Percentiles rank a stretch among this genome's conserved stretches.
Conservation (phyloP, 2,888 invertebrate genomes). For the Leptopilina myrica region DNA sequence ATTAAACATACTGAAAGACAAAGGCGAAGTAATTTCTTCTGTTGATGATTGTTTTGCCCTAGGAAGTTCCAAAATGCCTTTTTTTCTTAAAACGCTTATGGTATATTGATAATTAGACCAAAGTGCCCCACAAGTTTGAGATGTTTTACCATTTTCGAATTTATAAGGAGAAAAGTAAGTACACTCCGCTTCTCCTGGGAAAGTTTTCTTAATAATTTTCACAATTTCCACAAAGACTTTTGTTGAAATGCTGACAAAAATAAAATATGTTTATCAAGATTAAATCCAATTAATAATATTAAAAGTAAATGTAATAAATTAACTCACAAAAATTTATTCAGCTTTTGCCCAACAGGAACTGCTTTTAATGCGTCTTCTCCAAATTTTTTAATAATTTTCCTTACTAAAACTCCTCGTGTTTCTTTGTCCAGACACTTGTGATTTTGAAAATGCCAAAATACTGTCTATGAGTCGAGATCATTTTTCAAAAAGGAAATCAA, state of each 20-base stretch:
- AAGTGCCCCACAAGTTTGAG: neutral
- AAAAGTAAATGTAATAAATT: neutral
- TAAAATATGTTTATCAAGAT: neutral
- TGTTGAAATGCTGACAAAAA: neutral
- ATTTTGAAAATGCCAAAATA: neutral
- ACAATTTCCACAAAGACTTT: neutral
- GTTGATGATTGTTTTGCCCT: neutral
- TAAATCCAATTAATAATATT: neutral
- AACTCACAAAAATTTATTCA: neutral
- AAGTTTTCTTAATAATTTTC: neutral
- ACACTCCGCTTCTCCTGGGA: neutral
- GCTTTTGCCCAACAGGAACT: neutral
- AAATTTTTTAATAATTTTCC: neutral
- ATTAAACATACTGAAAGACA: neutral
- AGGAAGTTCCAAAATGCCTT: neutral
- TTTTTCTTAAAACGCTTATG: neutral
- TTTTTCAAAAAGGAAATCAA: neutral
- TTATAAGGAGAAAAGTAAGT: neutral
- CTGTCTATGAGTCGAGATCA: neutral
- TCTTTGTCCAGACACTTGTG: constrained; percentile 1
- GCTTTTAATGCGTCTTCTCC: neutral
- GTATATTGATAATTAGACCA: neutral
- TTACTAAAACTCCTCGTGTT: neutral
- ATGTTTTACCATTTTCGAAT: neutral
- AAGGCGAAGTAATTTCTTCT: neutral